Percentiles rank a stretch among this genome's conserved stretches.
phyloP scores from a whole-genome alignment of 2,888 invertebrate genomes.

The Druceiella hillmani region DNA sequence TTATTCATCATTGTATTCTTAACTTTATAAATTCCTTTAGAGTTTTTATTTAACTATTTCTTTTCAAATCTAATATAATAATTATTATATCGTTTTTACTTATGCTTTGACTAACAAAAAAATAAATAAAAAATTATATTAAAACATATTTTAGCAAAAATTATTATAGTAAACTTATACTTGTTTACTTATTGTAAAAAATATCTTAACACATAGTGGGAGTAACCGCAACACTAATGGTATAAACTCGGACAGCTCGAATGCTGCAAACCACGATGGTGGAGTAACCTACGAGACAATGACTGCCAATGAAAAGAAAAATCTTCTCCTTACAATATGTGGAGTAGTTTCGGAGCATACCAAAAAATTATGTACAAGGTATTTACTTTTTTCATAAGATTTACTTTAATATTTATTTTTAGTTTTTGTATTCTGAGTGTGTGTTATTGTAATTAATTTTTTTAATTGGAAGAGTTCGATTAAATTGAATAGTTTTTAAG shows the following conservation, averaged over 20 bases:
- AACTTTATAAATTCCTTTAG: too few species aligned
- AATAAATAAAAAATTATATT: too few species aligned
- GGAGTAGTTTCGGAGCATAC: slow-evolving; percentile 71
- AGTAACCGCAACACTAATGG: slow-evolving; percentile 43
- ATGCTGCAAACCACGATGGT: slow-evolving; percentile 48
- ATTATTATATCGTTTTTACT: too few species aligned
- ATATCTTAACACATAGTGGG: slow-evolving; percentile 31
- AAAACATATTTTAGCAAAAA: too few species aligned
- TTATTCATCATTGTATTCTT: too few species aligned
- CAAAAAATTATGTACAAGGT: slow-evolving; percentile 65
- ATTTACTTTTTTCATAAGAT: slow-evolving; percentile 9
- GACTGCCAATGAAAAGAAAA: slow-evolving; percentile 57
- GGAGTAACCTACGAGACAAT: slow-evolving; percentile 57
- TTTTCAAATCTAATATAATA: too few species aligned
- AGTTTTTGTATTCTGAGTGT: background rate
- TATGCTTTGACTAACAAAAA: too few species aligned
- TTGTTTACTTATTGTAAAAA: background rate
- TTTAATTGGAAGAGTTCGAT: background rate
- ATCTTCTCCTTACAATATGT: slow-evolving; percentile 60
- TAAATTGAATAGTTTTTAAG: background rate
- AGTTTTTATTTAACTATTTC: too few species aligned
- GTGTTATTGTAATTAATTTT: background rate
- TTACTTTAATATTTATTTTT: background rate
- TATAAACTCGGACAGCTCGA: slow-evolving; percentile 35
- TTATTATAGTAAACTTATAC: too few species aligned